Conservation (phyloP, 30 jellyfish, hydroid and myxozoan genomes). For the Mastigias papua region DNA sequence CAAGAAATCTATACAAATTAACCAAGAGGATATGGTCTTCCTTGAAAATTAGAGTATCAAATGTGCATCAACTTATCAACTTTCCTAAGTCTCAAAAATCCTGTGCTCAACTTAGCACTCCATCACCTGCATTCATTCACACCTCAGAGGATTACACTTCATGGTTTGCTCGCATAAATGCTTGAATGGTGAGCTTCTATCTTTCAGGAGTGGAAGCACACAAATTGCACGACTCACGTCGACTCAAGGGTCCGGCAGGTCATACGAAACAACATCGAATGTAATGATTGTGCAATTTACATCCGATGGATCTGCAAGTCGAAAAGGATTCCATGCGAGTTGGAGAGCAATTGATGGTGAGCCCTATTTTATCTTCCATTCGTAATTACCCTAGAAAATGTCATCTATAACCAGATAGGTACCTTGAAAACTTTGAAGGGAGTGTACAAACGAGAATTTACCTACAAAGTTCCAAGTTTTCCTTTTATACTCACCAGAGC, state of each 20-base stretch:
- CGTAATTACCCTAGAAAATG: too few species aligned
- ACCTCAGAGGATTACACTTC: background rate
- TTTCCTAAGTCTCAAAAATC: too few species aligned
- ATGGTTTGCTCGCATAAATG: background rate
- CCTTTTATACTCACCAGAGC: too few species aligned
- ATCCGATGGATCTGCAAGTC: background rate
- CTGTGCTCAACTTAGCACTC: too few species aligned
- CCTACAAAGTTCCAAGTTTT: too few species aligned
- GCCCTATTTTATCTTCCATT: background rate
- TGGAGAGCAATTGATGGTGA: constrained; percentile 23
- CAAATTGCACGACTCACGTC: background rate
- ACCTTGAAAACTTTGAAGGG: too few species aligned
- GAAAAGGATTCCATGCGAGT: constrained; percentile 9
- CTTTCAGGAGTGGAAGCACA: constrained; percentile 22
- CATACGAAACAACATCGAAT: constrained; percentile 1
- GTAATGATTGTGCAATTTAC: constrained; percentile 16
- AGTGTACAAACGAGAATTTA: too few species aligned
- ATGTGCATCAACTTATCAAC: too few species aligned
- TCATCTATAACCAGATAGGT: too few species aligned
- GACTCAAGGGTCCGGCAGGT: background rate
- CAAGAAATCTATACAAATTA: too few species aligned
- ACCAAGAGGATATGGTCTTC: too few species aligned
- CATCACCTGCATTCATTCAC: background rate
- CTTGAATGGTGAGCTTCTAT: background rate
- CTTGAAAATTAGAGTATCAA: too few species aligned